These are phyloP conservation scores for Pteronotus mesoamericanus DNA, from an alignment of 2,797 vertebrate species.

Conservation along the genomic window DNA sequence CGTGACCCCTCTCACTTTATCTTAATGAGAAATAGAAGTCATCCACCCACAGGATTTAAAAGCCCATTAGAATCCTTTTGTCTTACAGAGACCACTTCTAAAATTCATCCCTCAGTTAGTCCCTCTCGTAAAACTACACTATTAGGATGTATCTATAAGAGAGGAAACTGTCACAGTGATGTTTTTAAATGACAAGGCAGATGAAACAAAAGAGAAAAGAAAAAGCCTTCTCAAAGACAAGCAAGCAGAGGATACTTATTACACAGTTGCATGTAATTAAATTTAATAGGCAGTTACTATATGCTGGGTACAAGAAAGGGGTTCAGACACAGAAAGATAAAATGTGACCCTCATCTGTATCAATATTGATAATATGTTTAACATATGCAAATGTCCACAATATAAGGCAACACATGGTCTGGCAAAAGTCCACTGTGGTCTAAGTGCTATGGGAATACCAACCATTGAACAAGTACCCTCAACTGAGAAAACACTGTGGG, in stretches of 20 bases:
- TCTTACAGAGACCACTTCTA: background rate
- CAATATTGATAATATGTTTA: background rate
- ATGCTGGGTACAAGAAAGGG: background rate
- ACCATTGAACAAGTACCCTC: background rate
- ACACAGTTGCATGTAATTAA: background rate
- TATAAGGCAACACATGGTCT: background rate
- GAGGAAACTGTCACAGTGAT: background rate
- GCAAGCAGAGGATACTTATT: background rate
- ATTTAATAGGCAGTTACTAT: conserved; percentile 4
- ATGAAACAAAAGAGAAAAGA: conserved; percentile 10
- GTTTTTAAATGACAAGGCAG: background rate
- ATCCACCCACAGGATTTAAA: background rate
- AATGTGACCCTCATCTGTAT: background rate
- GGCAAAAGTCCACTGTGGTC: background rate
- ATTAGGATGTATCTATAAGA: background rate
- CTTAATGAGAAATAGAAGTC: background rate
- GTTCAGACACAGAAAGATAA: background rate
- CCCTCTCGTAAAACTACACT: background rate
- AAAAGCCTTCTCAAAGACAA: background rate
- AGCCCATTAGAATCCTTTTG: background rate
- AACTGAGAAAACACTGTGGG: background rate
- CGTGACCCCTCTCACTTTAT: background rate
- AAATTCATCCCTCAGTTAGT: background rate
- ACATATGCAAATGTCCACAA: background rate
- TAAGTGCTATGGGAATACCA: background rate